Percentiles rank a stretch among this genome's conserved stretches.
These are phyloP conservation scores for Microchirus variegatus DNA, from an alignment of 2,797 vertebrate genomes.

Conservation along the genomic window DNA sequence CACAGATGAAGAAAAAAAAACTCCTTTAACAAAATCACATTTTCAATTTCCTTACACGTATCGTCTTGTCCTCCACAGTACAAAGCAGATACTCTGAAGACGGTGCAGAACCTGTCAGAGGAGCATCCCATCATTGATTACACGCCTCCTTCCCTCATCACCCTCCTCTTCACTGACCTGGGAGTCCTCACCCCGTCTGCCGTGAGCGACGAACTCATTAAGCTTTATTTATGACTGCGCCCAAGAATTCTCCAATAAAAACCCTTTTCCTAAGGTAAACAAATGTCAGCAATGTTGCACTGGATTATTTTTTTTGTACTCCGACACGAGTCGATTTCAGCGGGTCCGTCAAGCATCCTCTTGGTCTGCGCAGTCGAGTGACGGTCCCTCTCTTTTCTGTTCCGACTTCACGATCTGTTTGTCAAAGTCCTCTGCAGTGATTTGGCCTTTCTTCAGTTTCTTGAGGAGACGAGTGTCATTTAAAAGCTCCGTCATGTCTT, in stretches of 20 bases:
- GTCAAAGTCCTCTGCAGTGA: conserved; percentile 93
- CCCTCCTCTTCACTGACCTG: conserved; percentile 94
- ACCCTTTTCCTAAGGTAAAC: background rate
- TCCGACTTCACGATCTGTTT: conserved; percentile 74
- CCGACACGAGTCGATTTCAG: background rate
- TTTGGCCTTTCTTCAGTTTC: conserved; percentile 91
- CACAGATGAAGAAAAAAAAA: too few species aligned
- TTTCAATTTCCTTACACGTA: background rate
- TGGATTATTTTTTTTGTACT: background rate
- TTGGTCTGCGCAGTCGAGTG: background rate
- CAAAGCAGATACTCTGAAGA: conserved; percentile 92
- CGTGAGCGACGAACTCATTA: conserved; percentile 97
- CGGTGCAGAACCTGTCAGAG: conserved; percentile 81
- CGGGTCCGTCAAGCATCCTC: background rate
- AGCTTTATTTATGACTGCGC: conserved; percentile 90
- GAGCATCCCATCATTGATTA: conserved; percentile 97
- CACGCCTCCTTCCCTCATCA: conserved; percentile 94
- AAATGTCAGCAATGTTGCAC: background rate
- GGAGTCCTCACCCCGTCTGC: conserved; percentile 96
- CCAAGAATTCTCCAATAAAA: conserved; percentile 46
- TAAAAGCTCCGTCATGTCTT: conserved; percentile 89
- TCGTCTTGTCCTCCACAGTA: conserved; percentile 80
- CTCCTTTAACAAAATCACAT: background rate
- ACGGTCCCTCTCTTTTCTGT: background rate
- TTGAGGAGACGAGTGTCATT: conserved; percentile 93